These are phyloP conservation scores for Cephus sareptanus DNA, from an alignment of 2,888 invertebrate species.

Conservation along the genomic window DNA sequence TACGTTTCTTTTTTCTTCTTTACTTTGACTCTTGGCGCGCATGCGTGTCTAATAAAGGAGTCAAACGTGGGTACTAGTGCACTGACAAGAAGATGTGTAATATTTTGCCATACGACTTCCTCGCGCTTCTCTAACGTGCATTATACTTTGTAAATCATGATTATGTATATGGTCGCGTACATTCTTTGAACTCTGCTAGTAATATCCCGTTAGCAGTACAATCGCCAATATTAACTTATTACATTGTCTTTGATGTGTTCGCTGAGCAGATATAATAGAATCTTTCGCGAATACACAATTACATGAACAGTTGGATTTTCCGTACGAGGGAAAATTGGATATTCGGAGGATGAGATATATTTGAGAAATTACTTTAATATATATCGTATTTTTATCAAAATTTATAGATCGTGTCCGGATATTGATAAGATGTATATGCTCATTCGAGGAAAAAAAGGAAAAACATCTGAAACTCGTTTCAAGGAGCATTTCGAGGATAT, in stretches of 20 bases:
- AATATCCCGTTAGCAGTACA: slow-evolving; percentile 24
- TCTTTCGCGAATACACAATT: not conserved
- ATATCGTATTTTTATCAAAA: slow-evolving; percentile 15
- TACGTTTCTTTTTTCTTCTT: slow-evolving; percentile 10
- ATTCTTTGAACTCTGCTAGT: slow-evolving; percentile 20
- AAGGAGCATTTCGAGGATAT: slow-evolving; percentile 55
- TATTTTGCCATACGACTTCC: not conserved
- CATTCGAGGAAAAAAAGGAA: slow-evolving; percentile 61
- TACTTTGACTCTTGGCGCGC: not conserved
- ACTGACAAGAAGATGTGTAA: not conserved
- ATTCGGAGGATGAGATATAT: not conserved
- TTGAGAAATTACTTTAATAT: not conserved
- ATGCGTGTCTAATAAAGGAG: not conserved
- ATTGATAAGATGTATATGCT: slow-evolving; percentile 57
- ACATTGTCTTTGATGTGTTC: not conserved
- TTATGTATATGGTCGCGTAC: slow-evolving; percentile 25
- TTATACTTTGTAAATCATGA: slow-evolving; percentile 12
- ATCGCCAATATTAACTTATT: slow-evolving; percentile 25
- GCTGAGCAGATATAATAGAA: not conserved
- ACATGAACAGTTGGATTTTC: not conserved
- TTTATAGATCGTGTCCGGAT: slow-evolving; percentile 52
- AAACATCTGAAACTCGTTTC: slow-evolving; percentile 51
- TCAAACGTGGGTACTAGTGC: not conserved
- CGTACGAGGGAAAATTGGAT: not conserved
- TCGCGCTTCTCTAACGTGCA: slow-evolving; percentile 21